Base-by-base conservation (phyloP, 2,797 vertebrate species). In the Lutjanus argentimaculatus region DNA sequence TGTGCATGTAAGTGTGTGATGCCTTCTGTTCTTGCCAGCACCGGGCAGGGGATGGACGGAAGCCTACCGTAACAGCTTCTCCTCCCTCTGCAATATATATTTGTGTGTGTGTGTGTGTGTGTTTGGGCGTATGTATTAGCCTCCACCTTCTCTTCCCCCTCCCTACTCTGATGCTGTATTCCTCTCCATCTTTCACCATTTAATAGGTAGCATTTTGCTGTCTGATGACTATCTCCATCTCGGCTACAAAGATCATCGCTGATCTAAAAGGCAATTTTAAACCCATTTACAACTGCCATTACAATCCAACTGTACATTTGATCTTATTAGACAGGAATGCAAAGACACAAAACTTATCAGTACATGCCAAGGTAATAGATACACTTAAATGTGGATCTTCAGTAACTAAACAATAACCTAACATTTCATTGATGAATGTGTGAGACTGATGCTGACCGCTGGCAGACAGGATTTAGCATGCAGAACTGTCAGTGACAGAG, bases 11-110 rank as follows among this genome's bases (percentile, higher is more conserved):
- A 49, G 53, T 42, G 67, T 6, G 19, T 84, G 56, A 36, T 63
- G 40, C 77, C 73, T 87, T 87, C 72, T 90, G 86, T 89, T 89
- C 85, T 79, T 82, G 75, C 85, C 86, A 88, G 76, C 72, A 70
- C 49, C 21, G 36, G 72, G 61, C 57, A 59, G 58, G 52, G 80
- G 67, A 90, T 85, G 80, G 83, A 88, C 77, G 72, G 82, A 79
- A 79, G 85, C 83, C 80, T 74, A 84, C 79, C 82, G 72, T 80
- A 68, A 80, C 80, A 88, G 77, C 72, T 64, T 85, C 74, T 74
- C 67, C 67, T 72, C 67, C 71, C 75, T 67, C 45, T 80, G 21
- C 49, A 70, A 22, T 85, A 15, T 57, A 13, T 72, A 53, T 61
- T 45, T 72, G 43, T 66, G 65, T 56, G 21, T 67, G 51, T 72